Evolutionary conservation across 2,888 invertebrate species (phyloP).

Genomic region (Perithous albicinctus): DNA sequence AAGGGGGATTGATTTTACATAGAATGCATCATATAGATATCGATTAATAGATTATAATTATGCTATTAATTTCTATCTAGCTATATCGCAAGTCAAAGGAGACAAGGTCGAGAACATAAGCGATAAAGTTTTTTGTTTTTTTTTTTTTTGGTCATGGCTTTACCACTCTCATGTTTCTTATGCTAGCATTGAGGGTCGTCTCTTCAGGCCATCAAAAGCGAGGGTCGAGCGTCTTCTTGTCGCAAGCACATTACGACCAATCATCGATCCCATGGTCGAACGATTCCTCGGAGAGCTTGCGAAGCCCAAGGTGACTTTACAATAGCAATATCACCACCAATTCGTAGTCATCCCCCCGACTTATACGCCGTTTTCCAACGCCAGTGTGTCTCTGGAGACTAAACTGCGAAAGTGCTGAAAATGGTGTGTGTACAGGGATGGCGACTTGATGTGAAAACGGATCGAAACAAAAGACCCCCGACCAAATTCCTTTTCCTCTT

Average conservation of each 20-base stretch:
- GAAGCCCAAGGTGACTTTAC: conserved; percentile 35
- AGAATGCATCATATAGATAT: not conserved
- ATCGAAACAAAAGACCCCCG: not conserved
- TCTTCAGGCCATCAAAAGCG: not conserved
- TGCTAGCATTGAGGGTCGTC: not conserved
- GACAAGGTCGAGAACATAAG: not conserved
- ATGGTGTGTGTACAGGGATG: not conserved
- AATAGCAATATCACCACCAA: not conserved
- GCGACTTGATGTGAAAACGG: not conserved
- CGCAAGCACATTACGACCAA: conserved; percentile 36
- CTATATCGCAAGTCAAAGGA: not conserved
- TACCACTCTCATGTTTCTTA: not conserved
- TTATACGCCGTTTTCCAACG: not conserved
- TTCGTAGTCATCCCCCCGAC: not conserved
- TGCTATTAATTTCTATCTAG: not conserved
- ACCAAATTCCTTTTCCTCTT: not conserved
- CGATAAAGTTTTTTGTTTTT: conserved; percentile 2
- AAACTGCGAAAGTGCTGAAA: conserved; percentile 19
- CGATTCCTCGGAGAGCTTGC: conserved; percentile 30
- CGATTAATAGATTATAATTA: not conserved
- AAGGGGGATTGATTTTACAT: no score
- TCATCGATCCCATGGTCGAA: conserved; percentile 29
- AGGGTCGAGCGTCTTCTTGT: conserved; percentile 18
- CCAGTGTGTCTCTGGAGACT: not conserved
- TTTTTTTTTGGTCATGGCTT: not conserved